Base-by-base conservation (phyloP, 2,797 vertebrate species). In the Siniperca undulata region DNA sequence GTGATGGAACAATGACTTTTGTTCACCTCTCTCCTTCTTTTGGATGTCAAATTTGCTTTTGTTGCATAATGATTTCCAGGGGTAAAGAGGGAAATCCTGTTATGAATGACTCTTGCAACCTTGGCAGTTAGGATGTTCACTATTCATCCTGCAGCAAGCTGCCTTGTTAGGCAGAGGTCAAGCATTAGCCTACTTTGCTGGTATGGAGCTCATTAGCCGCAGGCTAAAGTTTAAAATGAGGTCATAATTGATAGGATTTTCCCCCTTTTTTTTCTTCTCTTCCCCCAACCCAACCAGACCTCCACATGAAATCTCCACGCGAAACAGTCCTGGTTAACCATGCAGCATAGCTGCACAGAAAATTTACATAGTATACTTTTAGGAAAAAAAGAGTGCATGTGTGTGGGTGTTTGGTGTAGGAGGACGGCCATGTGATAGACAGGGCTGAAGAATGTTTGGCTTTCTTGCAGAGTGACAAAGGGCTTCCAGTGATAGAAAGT, bases 101-200 rank as follows among this genome's bases (percentile, higher is more conserved):
- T 70, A 66, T 65, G 30, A 64, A 61, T 78, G 40, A 82, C 72
- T 83, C 58, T 60, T 81, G 50, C 70, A 76, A 78, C 42, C 60
- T 81, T 69, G 66, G 75, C 74, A 88, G 78, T 77, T 67, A 68
- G 65, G 12, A 24, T 89, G 55, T 82, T 77, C 84, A 56, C 70
- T 64, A 55, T 86, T 87, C 70, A 86, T 73, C 52, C 60, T 59
- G 83, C 72, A 83, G 58, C 70, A 53, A 60, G 77, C 60, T 82
- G 77, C 55, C 66, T 66, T 81, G 79, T 53, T 48, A 78, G 82
- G 55, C 75, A 78, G 56, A 78, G 93, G 91, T 94, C 90, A 91
- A 87, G 80, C 94, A 90, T 95, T 96, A 94, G 85, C 94, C 93
- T 91, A 93, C 85, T 94, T 94, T 86, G 70, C 78, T 88, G 78